These are phyloP conservation scores for Eumeta japonica DNA, from an alignment of 1,140 invertebrate species.

Conservation along the genomic window DNA sequence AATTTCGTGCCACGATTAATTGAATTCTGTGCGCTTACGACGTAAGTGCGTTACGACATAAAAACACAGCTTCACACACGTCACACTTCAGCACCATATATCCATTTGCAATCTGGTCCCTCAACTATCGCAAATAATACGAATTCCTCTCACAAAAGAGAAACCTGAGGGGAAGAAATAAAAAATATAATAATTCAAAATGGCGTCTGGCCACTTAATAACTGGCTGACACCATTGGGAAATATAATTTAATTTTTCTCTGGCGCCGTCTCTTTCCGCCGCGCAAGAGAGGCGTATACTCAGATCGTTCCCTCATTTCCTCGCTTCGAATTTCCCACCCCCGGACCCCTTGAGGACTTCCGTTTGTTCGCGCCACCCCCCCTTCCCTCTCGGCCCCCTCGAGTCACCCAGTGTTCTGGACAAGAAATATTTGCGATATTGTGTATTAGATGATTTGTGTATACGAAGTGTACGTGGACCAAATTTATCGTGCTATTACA, in stretches of 20 bases:
- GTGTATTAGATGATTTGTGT: constrained; percentile 48
- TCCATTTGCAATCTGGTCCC: constrained; percentile 39
- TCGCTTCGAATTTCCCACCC: constrained; percentile 27
- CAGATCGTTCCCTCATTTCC: constrained; percentile 31
- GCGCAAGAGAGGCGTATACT: constrained; percentile 7
- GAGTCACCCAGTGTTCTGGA: constrained; percentile 44
- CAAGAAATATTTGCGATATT: constrained; percentile 49
- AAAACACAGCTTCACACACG: too few relatives aligned
- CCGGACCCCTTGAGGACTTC: constrained; percentile 26
- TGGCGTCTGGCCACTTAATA: constrained; percentile 59
- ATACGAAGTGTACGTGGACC: constrained; percentile 23
- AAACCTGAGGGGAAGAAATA: constrained; percentile 43
- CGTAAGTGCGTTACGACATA: too few relatives aligned
- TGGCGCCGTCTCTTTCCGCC: constrained; percentile 25
- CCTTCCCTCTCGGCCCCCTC: too few relatives aligned
- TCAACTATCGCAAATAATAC: constrained; percentile 49
- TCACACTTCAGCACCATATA: too few relatives aligned
- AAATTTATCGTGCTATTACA: constrained; percentile 31
- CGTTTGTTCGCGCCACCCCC: constrained; percentile 31
- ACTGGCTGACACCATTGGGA: constrained; percentile 60
- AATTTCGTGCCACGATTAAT: too few relatives aligned
- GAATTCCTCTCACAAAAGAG: constrained; percentile 42
- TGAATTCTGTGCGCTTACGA: too few relatives aligned
- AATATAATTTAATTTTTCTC: constrained; percentile 61
- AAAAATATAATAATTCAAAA: constrained; percentile 57